A percentile compares a stretch with the other conserved stretches of the same genome.
phyloP scores from a whole-genome alignment of 2,797 vertebrate species.

The Rhadinocentrus ornatus region DNA sequence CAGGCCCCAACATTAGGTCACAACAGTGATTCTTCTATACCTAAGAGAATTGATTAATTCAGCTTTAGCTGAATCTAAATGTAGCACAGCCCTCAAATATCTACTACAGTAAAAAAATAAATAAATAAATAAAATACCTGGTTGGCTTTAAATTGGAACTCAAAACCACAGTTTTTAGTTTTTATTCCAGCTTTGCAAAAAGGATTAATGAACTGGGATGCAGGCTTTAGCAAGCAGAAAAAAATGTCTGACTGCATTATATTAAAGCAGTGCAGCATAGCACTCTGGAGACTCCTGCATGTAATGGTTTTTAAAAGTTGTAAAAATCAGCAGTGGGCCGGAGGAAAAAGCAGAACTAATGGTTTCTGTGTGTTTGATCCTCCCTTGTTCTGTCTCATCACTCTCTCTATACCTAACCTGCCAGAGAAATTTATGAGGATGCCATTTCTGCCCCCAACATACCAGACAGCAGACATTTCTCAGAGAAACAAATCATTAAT shows the following conservation, averaged over 20 bases:
- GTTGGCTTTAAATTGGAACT: background rate
- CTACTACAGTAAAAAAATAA: background rate
- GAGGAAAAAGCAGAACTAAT: slow-evolving; percentile 64
- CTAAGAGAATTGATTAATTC: too few species aligned
- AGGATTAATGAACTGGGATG: slow-evolving; percentile 2
- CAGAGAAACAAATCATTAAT: slow-evolving; percentile 78
- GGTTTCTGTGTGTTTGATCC: slow-evolving; percentile 59
- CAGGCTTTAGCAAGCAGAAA: background rate
- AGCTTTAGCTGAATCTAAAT: background rate
- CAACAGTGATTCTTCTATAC: background rate
- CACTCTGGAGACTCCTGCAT: slow-evolving; percentile 16
- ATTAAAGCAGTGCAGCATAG: slow-evolving; percentile 5
- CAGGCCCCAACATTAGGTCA: background rate
- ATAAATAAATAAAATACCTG: background rate
- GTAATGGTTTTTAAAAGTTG: slow-evolving; percentile 39
- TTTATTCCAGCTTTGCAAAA: background rate
- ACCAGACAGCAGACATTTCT: slow-evolving; percentile 65
- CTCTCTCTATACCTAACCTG: slow-evolving; percentile 65
- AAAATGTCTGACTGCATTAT: background rate
- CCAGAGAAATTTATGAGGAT: slow-evolving; percentile 70
- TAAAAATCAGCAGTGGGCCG: slow-evolving; percentile 24
- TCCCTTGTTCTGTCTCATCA: slow-evolving; percentile 67
- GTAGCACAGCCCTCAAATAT: background rate
- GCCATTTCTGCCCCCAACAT: slow-evolving; percentile 49
- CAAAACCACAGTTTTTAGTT: background rate